Base-by-base conservation (phyloP, 2,888 invertebrate genomes). In the Macaria notata region DNA sequence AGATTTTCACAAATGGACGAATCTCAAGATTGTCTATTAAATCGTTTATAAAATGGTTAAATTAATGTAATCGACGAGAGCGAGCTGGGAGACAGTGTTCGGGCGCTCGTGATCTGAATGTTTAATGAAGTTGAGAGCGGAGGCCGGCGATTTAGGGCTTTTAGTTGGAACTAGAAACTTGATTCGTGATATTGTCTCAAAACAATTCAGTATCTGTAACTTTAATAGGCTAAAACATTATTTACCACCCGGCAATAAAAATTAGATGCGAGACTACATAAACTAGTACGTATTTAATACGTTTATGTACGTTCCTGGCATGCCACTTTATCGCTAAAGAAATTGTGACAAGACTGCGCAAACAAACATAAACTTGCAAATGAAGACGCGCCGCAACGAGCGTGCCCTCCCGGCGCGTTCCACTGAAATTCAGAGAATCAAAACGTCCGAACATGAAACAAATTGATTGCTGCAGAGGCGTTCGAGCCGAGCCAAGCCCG, bases 1-100 rank as follows among this genome's bases (percentile, higher is more conserved):
- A 72, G 66, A 71, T 73, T 65, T 79, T 76, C 66, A 66, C 73
- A 78, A 83, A 83, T 79, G 80, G 76, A 75, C 66, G 70, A 85
- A 86, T 84, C 79, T 81, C 75, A 71, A 83, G 79, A 86, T 84
- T 84, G 84, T 85, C 84, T 83, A 86, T 88, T 87, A 89, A 88
- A 88, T 86, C 86, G 87, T 84, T 89, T 86, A 86, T 86, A 87
- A 89, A 89, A 88, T 84, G 86, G 86, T 80, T 80, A 86, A 89
- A 89, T 88, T 89, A 91, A 90, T 88, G 89, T 87, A 87, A 88
- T 89, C 86, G 86, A 83, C 79, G 82, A 75, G 76, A 86, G 87
- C 75, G 82, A 83, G 82, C 83, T 86, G 88, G 87, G 80, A 76
- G 86, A 85, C 91, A 85, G 85, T 87, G 88, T 88, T 87, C 79